These are phyloP conservation scores for Endotricha flammealis DNA, from an alignment of 2,888 invertebrate species.

Conservation along the genomic window DNA sequence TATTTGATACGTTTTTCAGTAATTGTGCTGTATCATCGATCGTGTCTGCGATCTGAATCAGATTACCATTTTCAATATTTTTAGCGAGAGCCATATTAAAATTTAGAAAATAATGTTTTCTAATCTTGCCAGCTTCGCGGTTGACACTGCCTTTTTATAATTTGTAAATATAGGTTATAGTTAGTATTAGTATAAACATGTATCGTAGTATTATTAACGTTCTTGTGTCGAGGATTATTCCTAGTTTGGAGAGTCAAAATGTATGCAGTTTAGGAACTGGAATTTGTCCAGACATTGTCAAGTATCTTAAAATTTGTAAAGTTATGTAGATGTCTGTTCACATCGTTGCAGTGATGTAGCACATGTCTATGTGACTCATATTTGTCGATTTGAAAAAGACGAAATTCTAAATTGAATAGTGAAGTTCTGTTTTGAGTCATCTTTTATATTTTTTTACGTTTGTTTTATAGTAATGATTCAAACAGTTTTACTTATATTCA, in stretches of 20 bases:
- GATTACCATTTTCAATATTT: constrained; percentile 54
- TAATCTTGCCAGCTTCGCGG: constrained; percentile 76
- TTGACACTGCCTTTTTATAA: constrained; percentile 69
- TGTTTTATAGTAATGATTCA: constrained; percentile 14
- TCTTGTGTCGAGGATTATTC: constrained; percentile 5
- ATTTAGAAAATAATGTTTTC: constrained; percentile 68
- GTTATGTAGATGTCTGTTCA: constrained; percentile 72
- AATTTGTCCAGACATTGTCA: not conserved
- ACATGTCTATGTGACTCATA: constrained; percentile 65
- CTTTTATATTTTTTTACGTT: constrained; percentile 2
- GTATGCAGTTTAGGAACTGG: constrained; percentile 5
- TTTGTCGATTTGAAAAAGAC: constrained; percentile 4
- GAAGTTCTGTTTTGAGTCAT: constrained; percentile 21
- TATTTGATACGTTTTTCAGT: constrained; percentile 24
- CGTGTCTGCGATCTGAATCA: constrained; percentile 18
- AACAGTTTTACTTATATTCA: constrained; percentile 22
- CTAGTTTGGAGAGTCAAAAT: constrained; percentile 3
- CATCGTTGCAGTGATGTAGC: constrained; percentile 71
- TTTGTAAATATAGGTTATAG: constrained; percentile 65
- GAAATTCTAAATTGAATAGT: not conserved
- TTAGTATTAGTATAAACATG: constrained; percentile 25
- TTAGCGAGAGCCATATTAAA: constrained; percentile 73
- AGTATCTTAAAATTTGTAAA: constrained; percentile 22
- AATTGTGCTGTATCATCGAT: constrained; percentile 22
- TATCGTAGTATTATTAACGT: constrained; percentile 6